Evolutionary conservation across 2,888 invertebrate species (phyloP).

Genomic region (Mesorhabditis belari): DNA sequence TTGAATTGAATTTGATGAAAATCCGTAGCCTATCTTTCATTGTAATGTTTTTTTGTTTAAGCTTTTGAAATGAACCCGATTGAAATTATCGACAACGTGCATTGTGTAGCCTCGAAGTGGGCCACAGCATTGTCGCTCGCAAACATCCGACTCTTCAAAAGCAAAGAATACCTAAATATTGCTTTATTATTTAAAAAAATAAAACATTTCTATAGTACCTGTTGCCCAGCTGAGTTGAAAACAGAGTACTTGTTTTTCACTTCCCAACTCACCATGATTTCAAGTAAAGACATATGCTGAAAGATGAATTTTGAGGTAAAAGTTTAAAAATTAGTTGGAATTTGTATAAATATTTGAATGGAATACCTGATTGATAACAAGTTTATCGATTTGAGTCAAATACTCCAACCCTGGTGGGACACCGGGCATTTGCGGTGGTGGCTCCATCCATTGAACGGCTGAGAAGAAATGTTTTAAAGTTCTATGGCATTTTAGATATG

Average conservation of each 20-base stretch:
- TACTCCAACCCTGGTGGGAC: constrained; percentile 54
- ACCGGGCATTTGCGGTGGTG: constrained; percentile 39
- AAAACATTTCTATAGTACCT: background rate
- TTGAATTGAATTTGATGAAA: too few relatives aligned
- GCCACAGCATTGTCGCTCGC: constrained; percentile 53
- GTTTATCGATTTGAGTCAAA: constrained; percentile 50
- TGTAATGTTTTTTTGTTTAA: too few relatives aligned
- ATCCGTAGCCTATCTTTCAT: too few relatives aligned
- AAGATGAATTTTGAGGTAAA: too few relatives aligned
- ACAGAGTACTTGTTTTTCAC: constrained; percentile 12
- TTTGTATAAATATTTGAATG: background rate
- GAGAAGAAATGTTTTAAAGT: too few relatives aligned
- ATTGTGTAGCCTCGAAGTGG: constrained; percentile 52
- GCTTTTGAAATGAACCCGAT: background rate
- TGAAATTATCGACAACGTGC: constrained; percentile 52
- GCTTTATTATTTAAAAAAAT: background rate
- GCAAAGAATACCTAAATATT: constrained; percentile 12
- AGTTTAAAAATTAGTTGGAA: too few relatives aligned
- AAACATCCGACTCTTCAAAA: constrained; percentile 50
- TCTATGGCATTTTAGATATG: too few relatives aligned
- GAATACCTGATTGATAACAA: constrained; percentile 48
- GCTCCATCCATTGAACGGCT: constrained; percentile 9
- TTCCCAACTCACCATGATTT: constrained; percentile 15
- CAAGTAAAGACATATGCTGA: constrained; percentile 3
- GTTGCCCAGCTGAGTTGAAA: constrained; percentile 10